These are phyloP conservation scores for Melanotaenia maccullochi DNA, from an alignment of 2,797 vertebrate species.

Conservation along the genomic window DNA sequence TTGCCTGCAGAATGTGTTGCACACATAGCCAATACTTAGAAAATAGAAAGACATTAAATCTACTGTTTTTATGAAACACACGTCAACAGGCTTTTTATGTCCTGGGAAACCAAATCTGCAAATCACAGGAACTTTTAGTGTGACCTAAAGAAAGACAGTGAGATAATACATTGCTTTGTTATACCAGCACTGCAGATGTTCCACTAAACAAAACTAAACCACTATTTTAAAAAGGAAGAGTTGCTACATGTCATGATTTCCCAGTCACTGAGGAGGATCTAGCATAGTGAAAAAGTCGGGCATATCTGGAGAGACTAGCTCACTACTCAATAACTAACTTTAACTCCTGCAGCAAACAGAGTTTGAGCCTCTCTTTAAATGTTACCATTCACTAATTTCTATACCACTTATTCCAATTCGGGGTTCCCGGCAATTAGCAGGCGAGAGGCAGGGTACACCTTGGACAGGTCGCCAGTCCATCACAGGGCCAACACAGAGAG, in stretches of 20 bases:
- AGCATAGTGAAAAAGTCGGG: background rate
- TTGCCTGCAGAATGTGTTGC: slow-evolving; percentile 18
- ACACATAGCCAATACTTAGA: background rate
- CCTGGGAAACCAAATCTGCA: slow-evolving; percentile 28
- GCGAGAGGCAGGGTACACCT: no score
- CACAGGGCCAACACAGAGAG: no score
- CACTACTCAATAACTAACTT: no score
- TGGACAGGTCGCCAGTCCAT: no score
- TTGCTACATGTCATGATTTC: background rate
- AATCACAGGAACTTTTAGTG: slow-evolving; percentile 10
- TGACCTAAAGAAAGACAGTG: background rate
- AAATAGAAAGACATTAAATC: slow-evolving; percentile 29
- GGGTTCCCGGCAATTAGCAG: no score
- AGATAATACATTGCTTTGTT: background rate
- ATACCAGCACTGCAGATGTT: background rate
- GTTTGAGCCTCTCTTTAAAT: background rate
- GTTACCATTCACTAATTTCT: no score
- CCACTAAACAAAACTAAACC: no score
- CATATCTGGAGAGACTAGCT: background rate
- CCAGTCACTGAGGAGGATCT: background rate
- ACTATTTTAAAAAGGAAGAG: slow-evolving; percentile 2
- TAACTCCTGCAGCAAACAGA: no score
- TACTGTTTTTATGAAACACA: slow-evolving; percentile 21
- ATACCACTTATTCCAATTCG: no score
- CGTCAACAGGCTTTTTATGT: slow-evolving; percentile 23